Percentiles rank a stretch among this genome's conserved stretches.
phyloP scores from a whole-genome alignment of 2,888 invertebrate genomes.

The Rotaria sp. region DNA sequence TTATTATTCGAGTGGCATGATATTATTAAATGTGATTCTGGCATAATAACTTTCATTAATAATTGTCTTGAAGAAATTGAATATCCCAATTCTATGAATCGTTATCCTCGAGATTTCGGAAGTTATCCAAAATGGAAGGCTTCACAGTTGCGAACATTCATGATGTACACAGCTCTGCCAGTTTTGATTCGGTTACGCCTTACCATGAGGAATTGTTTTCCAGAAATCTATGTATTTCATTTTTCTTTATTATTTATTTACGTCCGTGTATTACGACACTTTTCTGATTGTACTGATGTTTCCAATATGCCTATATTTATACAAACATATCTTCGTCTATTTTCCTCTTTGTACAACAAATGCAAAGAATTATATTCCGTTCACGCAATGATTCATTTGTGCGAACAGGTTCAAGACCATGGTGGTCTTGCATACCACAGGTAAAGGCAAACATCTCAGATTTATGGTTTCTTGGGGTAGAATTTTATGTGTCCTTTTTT shows the following conservation, averaged over 20 bases:
- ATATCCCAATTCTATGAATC: background rate
- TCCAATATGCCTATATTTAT: background rate
- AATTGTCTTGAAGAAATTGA: background rate
- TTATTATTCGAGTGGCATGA: background rate
- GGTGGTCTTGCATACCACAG: background rate
- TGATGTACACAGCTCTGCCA: background rate
- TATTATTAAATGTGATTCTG: background rate
- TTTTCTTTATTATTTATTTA: background rate
- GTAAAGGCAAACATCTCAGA: background rate
- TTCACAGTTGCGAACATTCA: background rate
- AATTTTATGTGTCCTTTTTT: background rate
- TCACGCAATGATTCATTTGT: background rate
- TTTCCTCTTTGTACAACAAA: background rate
- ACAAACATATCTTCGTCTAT: background rate
- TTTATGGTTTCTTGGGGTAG: too few species aligned
- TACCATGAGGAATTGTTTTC: background rate
- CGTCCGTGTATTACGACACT: background rate
- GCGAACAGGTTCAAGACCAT: background rate
- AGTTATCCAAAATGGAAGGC: background rate
- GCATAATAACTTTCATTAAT: background rate
- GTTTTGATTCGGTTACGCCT: background rate
- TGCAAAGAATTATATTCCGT: background rate
- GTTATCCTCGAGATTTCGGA: background rate
- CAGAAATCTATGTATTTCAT: background rate
- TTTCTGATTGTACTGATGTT: background rate